Evolutionary conservation across 2,113 vertebrate species (phyloP).

Genomic region (Callochromis pleurospilus): DNA sequence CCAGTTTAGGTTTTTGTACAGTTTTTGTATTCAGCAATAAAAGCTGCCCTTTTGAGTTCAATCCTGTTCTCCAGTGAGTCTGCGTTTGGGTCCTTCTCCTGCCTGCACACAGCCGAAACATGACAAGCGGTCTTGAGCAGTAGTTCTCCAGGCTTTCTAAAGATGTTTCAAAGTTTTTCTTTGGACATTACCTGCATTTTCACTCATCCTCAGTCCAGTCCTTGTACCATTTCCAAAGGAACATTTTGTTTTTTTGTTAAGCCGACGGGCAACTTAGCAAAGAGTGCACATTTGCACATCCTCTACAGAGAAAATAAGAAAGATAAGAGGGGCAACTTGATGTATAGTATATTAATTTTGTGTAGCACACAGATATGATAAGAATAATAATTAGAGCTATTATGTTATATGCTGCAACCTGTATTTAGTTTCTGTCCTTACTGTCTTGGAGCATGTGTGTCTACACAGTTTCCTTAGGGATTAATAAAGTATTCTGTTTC

Average conservation of each 20-base stretch:
- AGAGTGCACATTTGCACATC: not conserved
- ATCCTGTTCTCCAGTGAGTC: too few species aligned
- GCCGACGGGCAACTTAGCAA: accelerated
- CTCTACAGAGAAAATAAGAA: not conserved
- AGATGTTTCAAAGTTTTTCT: not conserved
- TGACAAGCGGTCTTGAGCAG: too few species aligned
- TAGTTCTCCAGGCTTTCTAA: not conserved
- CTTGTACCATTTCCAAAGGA: not conserved
- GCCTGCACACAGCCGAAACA: too few species aligned
- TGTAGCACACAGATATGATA: not conserved
- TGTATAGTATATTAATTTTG: not conserved
- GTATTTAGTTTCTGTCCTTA: not conserved
- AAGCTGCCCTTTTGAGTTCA: too few species aligned
- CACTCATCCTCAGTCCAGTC: not conserved
- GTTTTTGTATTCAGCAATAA: too few species aligned
- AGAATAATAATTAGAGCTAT: not conserved
- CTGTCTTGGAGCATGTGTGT: not conserved
- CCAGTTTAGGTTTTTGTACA: too few species aligned
- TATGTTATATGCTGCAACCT: not conserved
- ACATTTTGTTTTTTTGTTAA: not conserved
- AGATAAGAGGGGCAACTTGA: not conserved
- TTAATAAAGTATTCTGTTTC: not conserved
- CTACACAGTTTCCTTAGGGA: not conserved
- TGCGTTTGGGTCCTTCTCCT: too few species aligned
- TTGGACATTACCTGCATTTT: not conserved